Conservation (phyloP, 2,113 vertebrate species). For the Tor tambroides region DNA sequence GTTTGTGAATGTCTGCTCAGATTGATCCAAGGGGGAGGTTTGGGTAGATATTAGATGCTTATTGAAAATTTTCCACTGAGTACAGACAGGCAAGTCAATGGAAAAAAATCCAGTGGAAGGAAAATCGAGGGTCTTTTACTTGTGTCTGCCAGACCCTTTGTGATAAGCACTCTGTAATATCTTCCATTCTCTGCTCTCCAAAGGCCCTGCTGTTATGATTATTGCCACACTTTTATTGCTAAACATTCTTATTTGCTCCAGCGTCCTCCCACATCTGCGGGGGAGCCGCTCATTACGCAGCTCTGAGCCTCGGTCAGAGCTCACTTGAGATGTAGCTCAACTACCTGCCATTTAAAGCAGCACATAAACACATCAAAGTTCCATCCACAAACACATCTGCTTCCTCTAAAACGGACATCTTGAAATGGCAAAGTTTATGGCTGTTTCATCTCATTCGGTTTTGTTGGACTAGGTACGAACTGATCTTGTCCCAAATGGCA, state of each 20-base stretch:
- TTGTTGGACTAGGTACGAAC: neutral
- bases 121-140: neutral
- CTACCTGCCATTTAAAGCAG: neutral
- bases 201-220: conserved; percentile 60
- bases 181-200: conserved; percentile 63
- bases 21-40: conserved; percentile 17
- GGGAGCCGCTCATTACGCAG: conserved; percentile 49
- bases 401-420: neutral
- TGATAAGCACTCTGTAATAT: conserved; percentile 68
- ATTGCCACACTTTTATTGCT: conserved; percentile 59
- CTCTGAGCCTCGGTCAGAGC: conserved; percentile 42
- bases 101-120: neutral
- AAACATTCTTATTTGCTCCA: conserved; percentile 56
- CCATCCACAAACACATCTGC: neutral
- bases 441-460: neutral
- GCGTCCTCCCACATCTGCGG: conserved; percentile 39
- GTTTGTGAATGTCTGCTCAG: neutral
- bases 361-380: neutral
- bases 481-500: neutral
- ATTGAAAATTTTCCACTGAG: conserved; percentile 36
- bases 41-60: conserved; percentile 39
- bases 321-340: conserved; percentile 29
- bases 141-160: conserved; percentile 63
- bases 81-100: conserved; percentile 45
- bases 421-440: conserved; percentile 3